Base-by-base conservation (phyloP, 2,888 invertebrate species). In the Bugulina stolonifera region DNA sequence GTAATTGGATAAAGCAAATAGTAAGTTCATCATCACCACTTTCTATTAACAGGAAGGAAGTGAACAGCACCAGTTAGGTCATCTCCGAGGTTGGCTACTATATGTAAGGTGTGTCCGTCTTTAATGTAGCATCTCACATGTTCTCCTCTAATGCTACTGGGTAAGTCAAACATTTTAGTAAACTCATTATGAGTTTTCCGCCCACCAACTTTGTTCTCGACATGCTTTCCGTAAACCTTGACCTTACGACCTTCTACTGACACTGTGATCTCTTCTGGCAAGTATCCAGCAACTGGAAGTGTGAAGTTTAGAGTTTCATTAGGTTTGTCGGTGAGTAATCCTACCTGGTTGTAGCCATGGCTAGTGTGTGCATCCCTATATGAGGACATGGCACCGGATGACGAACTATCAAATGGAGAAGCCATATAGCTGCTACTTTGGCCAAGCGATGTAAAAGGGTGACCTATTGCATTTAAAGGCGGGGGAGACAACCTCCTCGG, bases 111-210 rank as follows among this genome's bases (percentile, higher is more conserved):
- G 64, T 64, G 64, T 27, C 64, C 64, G 10, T 64, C 64, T 27
- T 64, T 64, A 14, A 64, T 64, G 32, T 64, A 64, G 34, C 64
- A 64, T n/a, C 64, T 64, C 64, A 64, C 64, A 64, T 32, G 10
- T 64, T 34, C 27, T 25, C 5, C 5, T 27, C 27, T 27, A 22
- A 64, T 32, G 32, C 27, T 27, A 10, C 25, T 25, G 25, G 64
- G 64, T 32, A 64, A 64, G 64, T 64, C 64, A 64, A 64, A 64
- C 34, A 64, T 14, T 64, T 64, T 64, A 27, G 64, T 64, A 64
- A 64, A 64, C n/a, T 64, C 64, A 64, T 64, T 64, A n/a, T 64
- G 64, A 34, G 64, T 64, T 32, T 64, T 64, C 5, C 64, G 64
- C 3, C 64, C 64, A 27, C 64, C 64, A 3, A 64, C 27, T 64